A percentile compares a stretch with the other conserved stretches of the same genome.
Evolutionary conservation across 2,797 vertebrate species (phyloP).

Genomic region (Scyliorhinus canicula): DNA sequence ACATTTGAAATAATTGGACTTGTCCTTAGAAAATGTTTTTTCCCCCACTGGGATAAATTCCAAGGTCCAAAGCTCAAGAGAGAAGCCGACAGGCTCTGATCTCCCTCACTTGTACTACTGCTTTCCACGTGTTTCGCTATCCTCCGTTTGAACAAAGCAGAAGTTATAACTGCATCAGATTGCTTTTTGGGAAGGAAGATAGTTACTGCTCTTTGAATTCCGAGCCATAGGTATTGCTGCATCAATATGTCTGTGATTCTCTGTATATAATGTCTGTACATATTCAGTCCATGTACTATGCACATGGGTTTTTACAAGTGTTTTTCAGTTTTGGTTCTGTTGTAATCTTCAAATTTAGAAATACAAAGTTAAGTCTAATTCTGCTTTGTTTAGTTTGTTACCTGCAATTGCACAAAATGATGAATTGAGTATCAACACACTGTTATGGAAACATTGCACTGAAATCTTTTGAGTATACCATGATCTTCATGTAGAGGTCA

Average conservation of each 20-base stretch:
- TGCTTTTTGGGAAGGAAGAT: not conserved
- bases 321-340: slow-evolving; percentile 26
- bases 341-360: slow-evolving; percentile 22
- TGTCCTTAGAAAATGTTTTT: not conserved
- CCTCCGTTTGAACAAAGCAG: not conserved
- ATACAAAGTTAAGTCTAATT: not conserved
- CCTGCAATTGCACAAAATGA: not conserved
- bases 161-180: not conserved
- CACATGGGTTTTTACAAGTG: slow-evolving; percentile 19
- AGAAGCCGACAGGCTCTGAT: not conserved
- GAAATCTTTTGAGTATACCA: not conserved
- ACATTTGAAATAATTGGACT: not conserved
- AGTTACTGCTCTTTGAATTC: not conserved
- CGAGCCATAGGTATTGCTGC: not conserved
- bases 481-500: not conserved
- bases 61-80: not conserved
- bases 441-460: not conserved
- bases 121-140: not conserved
- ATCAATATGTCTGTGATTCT: slow-evolving; percentile 16
- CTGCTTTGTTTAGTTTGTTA: not conserved
- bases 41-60: not conserved
- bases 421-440: not conserved
- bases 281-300: not conserved
- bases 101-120: not conserved
- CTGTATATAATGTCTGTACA: slow-evolving; percentile 28